phyloP scores from a whole-genome alignment of 2,888 invertebrate genomes.

The Ditylenchus weischeri region DNA sequence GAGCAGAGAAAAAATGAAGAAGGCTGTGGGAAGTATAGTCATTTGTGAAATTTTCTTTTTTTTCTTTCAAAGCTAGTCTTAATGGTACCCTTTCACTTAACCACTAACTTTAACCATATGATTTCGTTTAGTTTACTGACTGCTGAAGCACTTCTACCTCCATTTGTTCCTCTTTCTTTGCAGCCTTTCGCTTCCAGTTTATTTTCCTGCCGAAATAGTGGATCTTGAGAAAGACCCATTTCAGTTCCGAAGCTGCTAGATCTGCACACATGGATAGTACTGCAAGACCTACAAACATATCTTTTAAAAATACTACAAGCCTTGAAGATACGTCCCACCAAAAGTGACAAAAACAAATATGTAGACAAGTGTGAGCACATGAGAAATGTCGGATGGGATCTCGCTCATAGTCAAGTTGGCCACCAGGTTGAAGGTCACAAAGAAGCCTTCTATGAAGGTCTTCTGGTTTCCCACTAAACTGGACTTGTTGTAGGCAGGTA shows the following conservation, averaged over 20 bases:
- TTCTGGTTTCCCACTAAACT: conserved; percentile 44
- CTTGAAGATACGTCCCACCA: conserved; percentile 35
- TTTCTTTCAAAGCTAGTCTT: too few relatives aligned
- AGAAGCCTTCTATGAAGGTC: conserved; percentile 56
- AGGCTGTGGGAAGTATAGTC: too few relatives aligned
- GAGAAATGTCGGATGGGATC: conserved; percentile 52
- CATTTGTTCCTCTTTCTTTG: conserved; percentile 47
- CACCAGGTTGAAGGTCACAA: conserved; percentile 58
- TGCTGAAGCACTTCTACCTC: conserved; percentile 28
- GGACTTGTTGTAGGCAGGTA: conserved; percentile 4
- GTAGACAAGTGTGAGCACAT: conserved; percentile 54
- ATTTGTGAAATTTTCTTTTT: too few relatives aligned
- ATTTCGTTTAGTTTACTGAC: too few relatives aligned
- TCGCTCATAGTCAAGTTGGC: conserved; percentile 59
- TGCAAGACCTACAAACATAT: conserved; percentile 43
- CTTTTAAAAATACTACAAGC: neutral
- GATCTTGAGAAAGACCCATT: conserved; percentile 40
- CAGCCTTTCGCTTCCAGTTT: conserved; percentile 49
- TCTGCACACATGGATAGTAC: conserved; percentile 59
- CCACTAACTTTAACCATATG: too few relatives aligned
- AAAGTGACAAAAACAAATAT: conserved; percentile 57
- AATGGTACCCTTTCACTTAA: too few relatives aligned
- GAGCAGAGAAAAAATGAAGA: too few relatives aligned
- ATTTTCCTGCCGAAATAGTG: conserved; percentile 54
- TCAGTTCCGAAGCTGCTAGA: conserved; percentile 56